Evolutionary conservation across 2,113 vertebrate genomes (phyloP).

Genomic region (Nothocercus julius): DNA sequence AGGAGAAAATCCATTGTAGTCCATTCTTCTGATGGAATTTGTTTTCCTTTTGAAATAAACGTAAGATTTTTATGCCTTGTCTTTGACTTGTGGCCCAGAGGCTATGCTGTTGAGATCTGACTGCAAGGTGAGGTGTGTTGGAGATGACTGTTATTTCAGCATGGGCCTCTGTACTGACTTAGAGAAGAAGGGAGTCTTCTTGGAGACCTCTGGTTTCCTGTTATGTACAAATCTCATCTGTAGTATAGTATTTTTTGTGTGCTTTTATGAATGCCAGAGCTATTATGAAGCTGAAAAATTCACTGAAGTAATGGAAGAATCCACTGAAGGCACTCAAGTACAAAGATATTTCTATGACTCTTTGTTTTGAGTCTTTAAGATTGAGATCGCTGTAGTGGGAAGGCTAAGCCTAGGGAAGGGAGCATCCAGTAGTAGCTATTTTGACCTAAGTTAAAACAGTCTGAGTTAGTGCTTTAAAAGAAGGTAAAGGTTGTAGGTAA

Average conservation of each 20-base stretch:
- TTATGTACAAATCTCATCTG: background rate
- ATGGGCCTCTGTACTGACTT: background rate
- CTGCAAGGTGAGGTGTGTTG: background rate
- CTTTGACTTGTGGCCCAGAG: background rate
- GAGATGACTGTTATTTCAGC: background rate
- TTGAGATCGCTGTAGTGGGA: background rate
- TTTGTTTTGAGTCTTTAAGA: background rate
- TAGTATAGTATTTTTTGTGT: background rate
- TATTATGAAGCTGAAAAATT: background rate
- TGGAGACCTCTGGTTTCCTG: background rate
- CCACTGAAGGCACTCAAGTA: background rate
- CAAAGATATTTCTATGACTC: background rate
- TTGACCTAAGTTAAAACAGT: background rate
- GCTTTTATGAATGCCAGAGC: background rate
- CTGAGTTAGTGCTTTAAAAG: background rate
- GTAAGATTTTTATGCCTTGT: background rate
- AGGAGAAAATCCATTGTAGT: background rate
- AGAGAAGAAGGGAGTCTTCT: background rate
- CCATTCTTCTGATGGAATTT: background rate
- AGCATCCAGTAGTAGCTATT: background rate
- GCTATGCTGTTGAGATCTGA: background rate
- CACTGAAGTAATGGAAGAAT: background rate
- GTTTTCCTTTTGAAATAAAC: background rate
- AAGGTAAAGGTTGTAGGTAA: background rate
- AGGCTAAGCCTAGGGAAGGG: background rate